Percentiles rank a stretch among this genome's conserved stretches.
These are phyloP conservation scores for Lithobates sylvaticus DNA, from an alignment of 2,797 vertebrate genomes.

Conservation along the genomic window DNA sequence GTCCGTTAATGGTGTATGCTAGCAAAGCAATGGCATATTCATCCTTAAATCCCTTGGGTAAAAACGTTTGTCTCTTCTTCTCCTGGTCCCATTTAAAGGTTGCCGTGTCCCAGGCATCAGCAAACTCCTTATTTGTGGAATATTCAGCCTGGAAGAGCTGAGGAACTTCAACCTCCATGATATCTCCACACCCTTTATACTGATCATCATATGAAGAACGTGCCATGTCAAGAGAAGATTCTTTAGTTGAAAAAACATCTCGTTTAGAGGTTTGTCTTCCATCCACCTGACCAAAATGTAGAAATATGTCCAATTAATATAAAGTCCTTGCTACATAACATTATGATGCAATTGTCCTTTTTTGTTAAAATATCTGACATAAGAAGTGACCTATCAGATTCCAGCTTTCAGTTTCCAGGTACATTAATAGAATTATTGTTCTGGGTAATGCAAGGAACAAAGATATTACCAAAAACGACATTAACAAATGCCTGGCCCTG, in stretches of 20 bases:
- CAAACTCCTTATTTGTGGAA: constrained; percentile 62
- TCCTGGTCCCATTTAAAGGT: constrained; percentile 62
- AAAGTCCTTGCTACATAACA: too few species aligned
- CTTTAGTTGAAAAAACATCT: constrained; percentile 65
- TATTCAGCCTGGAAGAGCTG: constrained; percentile 70
- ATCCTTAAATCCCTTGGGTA: background rate
- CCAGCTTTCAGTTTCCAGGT: too few species aligned
- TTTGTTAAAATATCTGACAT: too few species aligned
- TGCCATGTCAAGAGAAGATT: constrained; percentile 69
- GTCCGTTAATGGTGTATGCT: constrained; percentile 68
- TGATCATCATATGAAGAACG: constrained; percentile 72
- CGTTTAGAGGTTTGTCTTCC: background rate
- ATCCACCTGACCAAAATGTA: constrained; percentile 14
- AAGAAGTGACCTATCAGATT: too few species aligned
- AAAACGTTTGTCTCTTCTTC: rapidly evolving
- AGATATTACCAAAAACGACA: too few species aligned
- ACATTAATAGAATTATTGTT: too few species aligned
- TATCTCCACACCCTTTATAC: constrained; percentile 66
- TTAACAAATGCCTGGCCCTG: too few species aligned
- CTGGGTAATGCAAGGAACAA: too few species aligned
- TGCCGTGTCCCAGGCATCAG: constrained; percentile 62
- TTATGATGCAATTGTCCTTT: too few species aligned
- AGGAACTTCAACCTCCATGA: constrained; percentile 65
- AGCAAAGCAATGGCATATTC: constrained; percentile 68
- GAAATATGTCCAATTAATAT: background rate